These are phyloP conservation scores for Myotis pilosus DNA, from an alignment of 2,797 vertebrate genomes.

Conservation along the genomic window DNA sequence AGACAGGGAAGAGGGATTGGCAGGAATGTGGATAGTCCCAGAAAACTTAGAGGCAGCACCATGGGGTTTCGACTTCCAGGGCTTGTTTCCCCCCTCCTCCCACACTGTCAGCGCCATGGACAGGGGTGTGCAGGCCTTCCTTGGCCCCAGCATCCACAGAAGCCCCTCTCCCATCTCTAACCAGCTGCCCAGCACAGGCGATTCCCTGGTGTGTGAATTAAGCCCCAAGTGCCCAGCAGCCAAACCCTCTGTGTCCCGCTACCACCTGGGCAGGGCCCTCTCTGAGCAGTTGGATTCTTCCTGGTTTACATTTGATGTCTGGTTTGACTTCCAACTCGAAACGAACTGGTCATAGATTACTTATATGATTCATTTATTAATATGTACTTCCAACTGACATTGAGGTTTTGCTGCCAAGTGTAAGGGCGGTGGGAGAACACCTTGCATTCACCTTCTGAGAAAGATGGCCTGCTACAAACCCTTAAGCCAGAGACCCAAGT, in stretches of 20 bases:
- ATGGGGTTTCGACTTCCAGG: not conserved
- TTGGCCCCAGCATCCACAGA: not conserved
- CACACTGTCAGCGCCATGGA: not conserved
- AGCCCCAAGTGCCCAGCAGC: not conserved
- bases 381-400: not conserved
- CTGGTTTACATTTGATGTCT: not conserved
- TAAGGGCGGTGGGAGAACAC: not conserved
- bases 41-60: not conserved
- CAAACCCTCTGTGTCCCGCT: not conserved
- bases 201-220: not conserved
- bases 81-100: not conserved
- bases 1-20: not conserved
- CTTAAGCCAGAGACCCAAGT: not conserved
- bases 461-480: not conserved
- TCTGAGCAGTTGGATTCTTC: not conserved
- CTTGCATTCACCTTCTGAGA: not conserved
- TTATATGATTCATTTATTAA: not conserved
- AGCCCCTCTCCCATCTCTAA: not conserved
- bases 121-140: not conserved
- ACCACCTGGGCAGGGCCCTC: not conserved
- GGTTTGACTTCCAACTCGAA: constrained; percentile 18
- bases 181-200: not conserved
- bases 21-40: not conserved
- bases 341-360: not conserved
- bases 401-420: not conserved